Evolutionary conservation across 92 coral and sea anemone species (phyloP), one percentile per base, ranked within the genome.

Genomic region (Porites divaricata): DNA sequence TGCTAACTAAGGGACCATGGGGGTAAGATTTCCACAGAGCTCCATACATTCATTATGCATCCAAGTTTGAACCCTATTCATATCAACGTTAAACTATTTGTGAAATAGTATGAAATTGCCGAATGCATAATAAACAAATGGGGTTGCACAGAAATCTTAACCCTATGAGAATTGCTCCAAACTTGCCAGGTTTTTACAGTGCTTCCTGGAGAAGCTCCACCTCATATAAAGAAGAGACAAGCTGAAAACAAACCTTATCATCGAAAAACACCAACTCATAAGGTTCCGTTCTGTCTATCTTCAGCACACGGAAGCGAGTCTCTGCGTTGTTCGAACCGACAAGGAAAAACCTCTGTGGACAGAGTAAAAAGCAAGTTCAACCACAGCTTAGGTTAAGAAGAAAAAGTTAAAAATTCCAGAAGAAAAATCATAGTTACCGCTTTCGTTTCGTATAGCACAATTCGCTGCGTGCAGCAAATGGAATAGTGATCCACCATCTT

Each of bases 271-370:
- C 95, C 79, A 96, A 89, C 8, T 96, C 95, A 28, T 82, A 83
- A 1, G 99, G 98, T 70, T 95, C 99, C 7, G 99, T 96, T 24
- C 99, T 93, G 94, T 96, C 99, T 23, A 96, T 96, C 74, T 96
- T 96, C 87, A 96, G 83, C 28, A 96, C 99, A 59, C 99, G 95
- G 73, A 95, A 96, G 41, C 95, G 84, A 26, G 98, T 96, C 83
- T 96, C 97, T 6, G 97, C 92, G 67, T 84, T 89, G 77, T 96
- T 96, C 57, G 98, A 90, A 9, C 99, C 99, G 12, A 96, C 99
- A 54, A 96, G 90, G 78, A 95, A 96, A 80, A 85, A 93, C 84
- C 99, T 88, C 99, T 96, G 78, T 53, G 84, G 76, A 61, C 66
- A 20, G 51, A 85, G 54, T 58, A 20, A 49, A 56, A 14, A 20